These are phyloP conservation scores for Trichechus manatus DNA, from an alignment of 2,113 vertebrate genomes.

Conservation along the genomic window DNA sequence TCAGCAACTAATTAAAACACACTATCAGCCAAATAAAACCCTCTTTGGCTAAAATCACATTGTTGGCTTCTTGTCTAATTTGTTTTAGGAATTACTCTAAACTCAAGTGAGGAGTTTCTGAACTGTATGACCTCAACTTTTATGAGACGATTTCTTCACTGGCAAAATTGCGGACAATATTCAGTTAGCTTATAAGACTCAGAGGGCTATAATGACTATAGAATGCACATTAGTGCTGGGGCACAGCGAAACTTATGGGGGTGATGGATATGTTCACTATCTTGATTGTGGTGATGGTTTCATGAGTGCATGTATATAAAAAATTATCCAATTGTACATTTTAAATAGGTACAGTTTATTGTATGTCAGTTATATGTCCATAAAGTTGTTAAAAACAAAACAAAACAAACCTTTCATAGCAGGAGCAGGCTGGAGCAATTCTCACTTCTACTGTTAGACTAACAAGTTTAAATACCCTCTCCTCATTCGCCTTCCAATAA, in stretches of 20 bases:
- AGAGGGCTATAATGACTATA: neutral
- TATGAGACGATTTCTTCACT: neutral
- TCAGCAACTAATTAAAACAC: neutral
- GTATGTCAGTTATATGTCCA: neutral
- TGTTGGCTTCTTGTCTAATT: conserved; percentile 40
- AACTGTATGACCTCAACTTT: neutral
- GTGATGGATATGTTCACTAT: neutral
- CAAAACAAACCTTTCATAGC: neutral
- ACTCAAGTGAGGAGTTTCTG: neutral
- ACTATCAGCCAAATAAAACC: neutral
- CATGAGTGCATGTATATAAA: neutral
- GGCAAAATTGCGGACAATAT: neutral
- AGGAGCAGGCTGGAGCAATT: conserved; percentile 33
- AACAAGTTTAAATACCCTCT: neutral
- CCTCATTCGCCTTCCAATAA: conserved; percentile 18
- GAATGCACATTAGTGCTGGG: neutral
- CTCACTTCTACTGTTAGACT: conserved; percentile 26
- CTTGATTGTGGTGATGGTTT: conserved; percentile 30
- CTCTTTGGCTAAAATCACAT: neutral
- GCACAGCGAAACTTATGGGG: neutral
- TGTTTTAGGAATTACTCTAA: neutral
- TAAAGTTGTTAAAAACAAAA: neutral
- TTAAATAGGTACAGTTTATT: conserved; percentile 60
- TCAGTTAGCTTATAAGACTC: neutral
- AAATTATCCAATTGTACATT: conserved; percentile 25